Conservation (phyloP, 2,113 vertebrate species). For the Oenanthe melanoleuca region DNA sequence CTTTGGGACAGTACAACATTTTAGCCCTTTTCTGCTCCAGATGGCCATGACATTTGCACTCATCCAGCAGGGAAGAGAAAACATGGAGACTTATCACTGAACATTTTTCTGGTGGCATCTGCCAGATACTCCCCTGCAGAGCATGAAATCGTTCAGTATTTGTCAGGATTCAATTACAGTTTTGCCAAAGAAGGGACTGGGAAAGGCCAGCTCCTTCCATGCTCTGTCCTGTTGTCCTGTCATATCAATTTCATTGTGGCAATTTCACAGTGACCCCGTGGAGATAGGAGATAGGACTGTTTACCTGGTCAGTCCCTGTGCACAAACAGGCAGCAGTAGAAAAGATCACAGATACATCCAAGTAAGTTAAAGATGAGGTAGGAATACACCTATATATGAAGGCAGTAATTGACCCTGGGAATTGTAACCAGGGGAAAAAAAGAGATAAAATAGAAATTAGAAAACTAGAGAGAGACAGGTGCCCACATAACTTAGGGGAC, state of each 20-base stretch:
- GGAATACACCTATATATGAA: accelerated
- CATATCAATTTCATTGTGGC: neutral
- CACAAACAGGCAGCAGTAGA: neutral
- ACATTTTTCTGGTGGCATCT: neutral
- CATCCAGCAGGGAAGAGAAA: neutral
- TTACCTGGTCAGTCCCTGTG: neutral
- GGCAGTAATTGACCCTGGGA: neutral
- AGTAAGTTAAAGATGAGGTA: neutral
- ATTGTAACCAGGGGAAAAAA: neutral
- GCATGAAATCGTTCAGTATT: neutral
- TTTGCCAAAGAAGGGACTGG: neutral
- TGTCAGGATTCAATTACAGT: neutral
- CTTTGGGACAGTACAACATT: neutral
- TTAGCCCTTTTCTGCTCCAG: neutral
- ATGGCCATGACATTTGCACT: neutral
- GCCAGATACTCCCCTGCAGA: neutral
- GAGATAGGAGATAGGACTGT: neutral
- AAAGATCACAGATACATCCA: neutral
- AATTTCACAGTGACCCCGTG: neutral
- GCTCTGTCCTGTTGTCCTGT: neutral
- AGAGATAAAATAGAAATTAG: neutral
- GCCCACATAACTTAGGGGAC: neutral
- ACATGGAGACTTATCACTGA: neutral
- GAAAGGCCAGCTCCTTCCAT: neutral
- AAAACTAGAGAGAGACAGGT: neutral